Base-by-base conservation (phyloP, 2,113 vertebrate species). In the Stigmatopora nigra region DNA sequence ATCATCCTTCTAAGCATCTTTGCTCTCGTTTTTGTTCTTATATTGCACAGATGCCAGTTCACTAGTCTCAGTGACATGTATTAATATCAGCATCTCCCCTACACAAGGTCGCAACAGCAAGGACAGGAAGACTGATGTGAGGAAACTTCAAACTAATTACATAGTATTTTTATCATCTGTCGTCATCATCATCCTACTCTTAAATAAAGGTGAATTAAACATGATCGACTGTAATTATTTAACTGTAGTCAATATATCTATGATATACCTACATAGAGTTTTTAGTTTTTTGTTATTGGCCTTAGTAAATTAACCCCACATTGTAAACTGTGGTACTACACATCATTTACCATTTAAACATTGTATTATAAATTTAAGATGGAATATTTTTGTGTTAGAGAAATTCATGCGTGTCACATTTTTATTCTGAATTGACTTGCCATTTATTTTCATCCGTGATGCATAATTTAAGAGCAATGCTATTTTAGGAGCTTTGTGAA, bases 391-490 rank as follows among this genome's bases (percentile, higher is more conserved):
- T 5, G 6, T 51, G 9, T 48, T 48, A 48, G 4, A 48, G 3
- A 15, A 48, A 51, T 51, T 41, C 38, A 41, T 10, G 48, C 8
- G 14, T 49, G 17, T n/a, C 48, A 51, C 8, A 13, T 12, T 51
- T 51, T 51, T 19, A 47, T 11, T 63, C 41, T 63, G 25, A n/a
- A 46, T 63, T 63, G 41, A 57, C 59, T 58, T 11, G 69, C 69
- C 82, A 73, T 82, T 77, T 85, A 79, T 82, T 86, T 82, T 76
- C 64, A 67, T 79, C 78, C 45, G 47, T 62, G 11, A 82, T 88
- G 83, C 73, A 87, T 88, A 83, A 88, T 88, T 86, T 79, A 87
- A 80, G 76, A 61, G 36, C 41, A 7, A 41, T 68, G 73, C 80
- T 87, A 87, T 86, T 88, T 87, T 67, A 65, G 77, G 77, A 78